These are phyloP conservation scores for Polypterus senegalus DNA, from an alignment of 2,113 vertebrate species.

Conservation along the genomic window DNA sequence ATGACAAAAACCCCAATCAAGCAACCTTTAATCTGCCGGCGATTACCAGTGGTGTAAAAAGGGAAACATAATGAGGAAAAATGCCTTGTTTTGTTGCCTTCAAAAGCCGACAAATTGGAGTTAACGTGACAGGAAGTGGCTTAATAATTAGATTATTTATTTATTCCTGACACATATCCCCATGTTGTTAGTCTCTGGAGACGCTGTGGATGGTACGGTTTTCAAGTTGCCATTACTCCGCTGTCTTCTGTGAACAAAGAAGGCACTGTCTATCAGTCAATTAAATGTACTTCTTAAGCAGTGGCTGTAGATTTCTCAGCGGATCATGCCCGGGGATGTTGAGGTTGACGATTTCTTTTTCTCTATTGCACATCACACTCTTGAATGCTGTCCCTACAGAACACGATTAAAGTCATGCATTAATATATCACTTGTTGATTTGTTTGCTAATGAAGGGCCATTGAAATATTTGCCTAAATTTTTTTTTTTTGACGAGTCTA, in stretches of 20 bases:
- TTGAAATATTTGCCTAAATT: conserved; percentile 68
- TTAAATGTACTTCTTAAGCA: conserved; percentile 76
- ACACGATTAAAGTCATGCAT: conserved; percentile 73
- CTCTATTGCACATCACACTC: conserved; percentile 75
- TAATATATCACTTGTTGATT: conserved; percentile 84
- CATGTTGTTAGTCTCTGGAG: conserved; percentile 75
- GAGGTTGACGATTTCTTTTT: conserved; percentile 69
- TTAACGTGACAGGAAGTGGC: conserved; percentile 86
- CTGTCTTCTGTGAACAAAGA: conserved; percentile 79
- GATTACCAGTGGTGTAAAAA: conserved; percentile 76
- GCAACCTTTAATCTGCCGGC: conserved; percentile 73
- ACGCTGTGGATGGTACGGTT: conserved; percentile 69
- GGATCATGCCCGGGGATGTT: conserved; percentile 61
- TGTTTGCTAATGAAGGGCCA: conserved; percentile 80
- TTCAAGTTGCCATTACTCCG: conserved; percentile 78
- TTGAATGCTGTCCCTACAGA: conserved; percentile 61
- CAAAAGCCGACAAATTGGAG: conserved; percentile 83
- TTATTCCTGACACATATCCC: conserved; percentile 91
- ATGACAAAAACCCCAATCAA: conserved; percentile 74
- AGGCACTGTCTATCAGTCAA: conserved; percentile 83
- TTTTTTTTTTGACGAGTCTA: conserved; percentile 62
- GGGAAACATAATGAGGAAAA: conserved; percentile 82
- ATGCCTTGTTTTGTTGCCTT: conserved; percentile 86
- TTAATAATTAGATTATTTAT: conserved; percentile 89
- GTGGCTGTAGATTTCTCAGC: conserved; percentile 66